Evolutionary conservation across 1,140 invertebrate species (phyloP).

Genomic region (Drosophila navojoa): DNA sequence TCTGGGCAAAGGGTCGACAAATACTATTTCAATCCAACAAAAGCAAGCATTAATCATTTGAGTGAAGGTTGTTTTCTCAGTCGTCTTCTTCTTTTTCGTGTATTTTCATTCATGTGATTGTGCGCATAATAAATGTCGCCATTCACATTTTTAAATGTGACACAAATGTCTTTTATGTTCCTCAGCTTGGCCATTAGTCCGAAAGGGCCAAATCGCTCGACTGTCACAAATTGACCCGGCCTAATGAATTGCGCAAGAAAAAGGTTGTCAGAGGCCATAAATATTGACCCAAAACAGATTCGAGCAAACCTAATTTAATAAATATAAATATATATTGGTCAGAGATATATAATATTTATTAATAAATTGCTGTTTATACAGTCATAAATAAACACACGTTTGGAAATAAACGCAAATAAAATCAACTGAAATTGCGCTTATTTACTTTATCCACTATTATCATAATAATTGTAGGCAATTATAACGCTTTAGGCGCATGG

Average conservation of each 20-base stretch:
- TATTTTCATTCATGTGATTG: not conserved
- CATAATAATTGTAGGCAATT: constrained; percentile 32
- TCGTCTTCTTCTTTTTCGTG: no score
- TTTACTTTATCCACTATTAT: constrained; percentile 11
- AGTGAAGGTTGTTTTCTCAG: not conserved
- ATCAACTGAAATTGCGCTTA: constrained; percentile 12
- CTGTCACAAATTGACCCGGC: constrained; percentile 41
- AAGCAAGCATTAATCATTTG: constrained; percentile 44
- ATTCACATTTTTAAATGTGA: constrained; percentile 27
- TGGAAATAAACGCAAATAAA: constrained; percentile 17
- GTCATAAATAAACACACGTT: constrained; percentile 39
- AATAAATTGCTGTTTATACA: constrained; percentile 25
- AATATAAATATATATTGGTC: not conserved
- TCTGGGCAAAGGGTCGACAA: not conserved
- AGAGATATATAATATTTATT: constrained; percentile 7
- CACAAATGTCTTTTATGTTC: constrained; percentile 35
- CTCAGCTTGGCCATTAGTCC: constrained; percentile 10
- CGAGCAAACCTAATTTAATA: not conserved
- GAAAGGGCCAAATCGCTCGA: constrained; percentile 18
- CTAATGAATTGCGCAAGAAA: constrained; percentile 41
- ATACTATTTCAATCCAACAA: constrained; percentile 8
- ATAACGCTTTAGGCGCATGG: constrained; percentile 28
- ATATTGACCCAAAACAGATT: constrained; percentile 23
- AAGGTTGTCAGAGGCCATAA: constrained; percentile 28
- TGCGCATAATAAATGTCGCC: constrained; percentile 26